These are phyloP conservation scores for Ciconia maguari DNA, from an alignment of 2,113 vertebrate species.

Conservation along the genomic window DNA sequence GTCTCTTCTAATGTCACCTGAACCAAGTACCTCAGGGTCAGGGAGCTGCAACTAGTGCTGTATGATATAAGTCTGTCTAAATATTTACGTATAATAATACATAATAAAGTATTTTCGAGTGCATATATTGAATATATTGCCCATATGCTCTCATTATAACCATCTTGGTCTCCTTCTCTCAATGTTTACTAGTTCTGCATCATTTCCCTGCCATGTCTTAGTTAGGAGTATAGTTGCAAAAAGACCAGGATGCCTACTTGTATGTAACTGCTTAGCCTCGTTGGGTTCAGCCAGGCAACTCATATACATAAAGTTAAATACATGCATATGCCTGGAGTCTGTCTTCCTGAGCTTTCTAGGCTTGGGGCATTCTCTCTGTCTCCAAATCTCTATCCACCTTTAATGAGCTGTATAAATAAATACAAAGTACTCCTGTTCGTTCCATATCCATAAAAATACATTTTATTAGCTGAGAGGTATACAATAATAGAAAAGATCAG, in stretches of 20 bases:
- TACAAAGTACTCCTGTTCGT: not conserved
- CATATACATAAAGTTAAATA: constrained; percentile 15
- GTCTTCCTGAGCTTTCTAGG: constrained; percentile 10
- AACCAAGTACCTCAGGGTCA: not conserved
- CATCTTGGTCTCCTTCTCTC: not conserved
- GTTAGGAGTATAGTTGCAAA: not conserved
- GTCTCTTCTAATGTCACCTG: not conserved
- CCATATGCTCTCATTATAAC: not conserved
- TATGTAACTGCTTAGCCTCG: not conserved
- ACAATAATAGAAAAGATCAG: constrained; percentile 31
- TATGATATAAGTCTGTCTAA: not conserved
- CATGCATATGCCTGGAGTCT: constrained; percentile 10
- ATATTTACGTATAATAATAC: not conserved
- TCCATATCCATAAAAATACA: not conserved
- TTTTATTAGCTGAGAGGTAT: constrained; percentile 26
- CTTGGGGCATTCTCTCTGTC: constrained; percentile 13
- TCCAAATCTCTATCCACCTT: constrained; percentile 4
- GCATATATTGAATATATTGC: not conserved
- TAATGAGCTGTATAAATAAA: constrained; percentile 63
- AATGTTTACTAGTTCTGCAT: not conserved
- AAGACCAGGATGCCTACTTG: not conserved
- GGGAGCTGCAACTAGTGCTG: not conserved
- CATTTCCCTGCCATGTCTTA: not conserved
- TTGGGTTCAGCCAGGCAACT: not conserved
- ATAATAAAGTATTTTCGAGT: not conserved